Conservation (phyloP, 2,113 vertebrate species). For the Dicaeum eximium region DNA sequence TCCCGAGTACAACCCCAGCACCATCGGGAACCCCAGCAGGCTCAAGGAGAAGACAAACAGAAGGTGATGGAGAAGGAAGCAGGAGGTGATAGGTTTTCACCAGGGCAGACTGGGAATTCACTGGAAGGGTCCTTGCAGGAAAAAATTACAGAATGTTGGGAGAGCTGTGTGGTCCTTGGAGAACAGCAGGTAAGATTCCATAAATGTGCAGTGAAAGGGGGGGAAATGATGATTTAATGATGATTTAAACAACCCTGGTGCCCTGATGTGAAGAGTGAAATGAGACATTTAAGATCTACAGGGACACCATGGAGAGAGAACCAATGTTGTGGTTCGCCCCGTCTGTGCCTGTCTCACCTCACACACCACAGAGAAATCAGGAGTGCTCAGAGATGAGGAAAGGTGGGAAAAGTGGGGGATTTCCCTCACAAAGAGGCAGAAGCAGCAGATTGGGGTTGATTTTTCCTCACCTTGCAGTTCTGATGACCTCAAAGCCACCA, state of each 20-base stretch:
- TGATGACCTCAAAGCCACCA: background rate
- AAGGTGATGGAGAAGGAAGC: background rate
- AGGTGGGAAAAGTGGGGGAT: background rate
- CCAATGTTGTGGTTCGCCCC: accelerated
- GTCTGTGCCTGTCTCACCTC: background rate
- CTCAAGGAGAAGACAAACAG: background rate
- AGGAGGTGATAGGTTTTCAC: background rate
- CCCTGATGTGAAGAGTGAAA: background rate
- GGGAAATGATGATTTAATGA: accelerated
- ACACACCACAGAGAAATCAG: background rate
- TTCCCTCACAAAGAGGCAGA: background rate
- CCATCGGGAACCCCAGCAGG: accelerated
- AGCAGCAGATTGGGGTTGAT: background rate
- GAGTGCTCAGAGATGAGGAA: background rate
- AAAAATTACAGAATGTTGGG: accelerated
- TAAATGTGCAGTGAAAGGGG: too few species aligned
- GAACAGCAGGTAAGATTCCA: background rate
- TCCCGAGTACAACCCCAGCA: accelerated
- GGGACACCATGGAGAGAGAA: accelerated
- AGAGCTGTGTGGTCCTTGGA: background rate
- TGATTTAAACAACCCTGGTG: background rate
- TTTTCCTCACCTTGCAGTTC: background rate
- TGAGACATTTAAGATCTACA: accelerated
- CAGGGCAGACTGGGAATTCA: background rate
- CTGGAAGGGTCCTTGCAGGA: background rate